Evolutionary conservation across 2,797 vertebrate species (phyloP).

Genomic region (Ctenosaura bakeri): DNA sequence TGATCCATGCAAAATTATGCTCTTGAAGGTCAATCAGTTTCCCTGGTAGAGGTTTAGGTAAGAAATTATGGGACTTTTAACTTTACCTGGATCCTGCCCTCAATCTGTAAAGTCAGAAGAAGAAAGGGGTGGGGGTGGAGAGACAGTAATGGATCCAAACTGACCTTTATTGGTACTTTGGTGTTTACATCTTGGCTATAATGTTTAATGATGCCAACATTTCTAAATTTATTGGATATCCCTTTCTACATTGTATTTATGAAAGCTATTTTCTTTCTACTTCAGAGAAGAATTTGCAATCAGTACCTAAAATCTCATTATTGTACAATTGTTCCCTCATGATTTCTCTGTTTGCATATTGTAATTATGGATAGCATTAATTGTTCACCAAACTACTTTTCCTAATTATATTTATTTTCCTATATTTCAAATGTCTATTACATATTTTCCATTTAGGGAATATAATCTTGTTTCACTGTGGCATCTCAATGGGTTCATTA

Average conservation of each 20-base stretch:
- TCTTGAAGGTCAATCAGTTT: neutral
- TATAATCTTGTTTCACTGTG: constrained; percentile 41
- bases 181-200: constrained; percentile 44
- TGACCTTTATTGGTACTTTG: constrained; percentile 15
- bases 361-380: constrained; percentile 65
- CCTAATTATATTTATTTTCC: constrained; percentile 58
- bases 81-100: neutral
- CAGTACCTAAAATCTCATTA: constrained; percentile 63
- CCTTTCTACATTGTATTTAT: constrained; percentile 50
- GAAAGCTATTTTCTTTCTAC: constrained; percentile 59
- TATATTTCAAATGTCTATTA: constrained; percentile 59
- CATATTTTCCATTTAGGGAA: constrained; percentile 44
- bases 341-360: constrained; percentile 69
- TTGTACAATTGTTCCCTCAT: constrained; percentile 51
- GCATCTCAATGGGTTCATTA: constrained; percentile 13
- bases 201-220: constrained; percentile 26
- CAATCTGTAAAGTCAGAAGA: neutral
- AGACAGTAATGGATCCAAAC: neutral
- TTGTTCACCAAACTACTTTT: constrained; percentile 67
- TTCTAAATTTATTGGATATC: constrained; percentile 27
- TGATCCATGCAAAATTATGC: neutral
- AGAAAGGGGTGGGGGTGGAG: too few relatives aligned
- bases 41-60: neutral
- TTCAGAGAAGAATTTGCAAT: constrained; percentile 66
- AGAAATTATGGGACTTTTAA: constrained; percentile 8